Evolutionary conservation across 1,140 invertebrate species (phyloP).

Genomic region (Panagrolaimus sp.): DNA sequence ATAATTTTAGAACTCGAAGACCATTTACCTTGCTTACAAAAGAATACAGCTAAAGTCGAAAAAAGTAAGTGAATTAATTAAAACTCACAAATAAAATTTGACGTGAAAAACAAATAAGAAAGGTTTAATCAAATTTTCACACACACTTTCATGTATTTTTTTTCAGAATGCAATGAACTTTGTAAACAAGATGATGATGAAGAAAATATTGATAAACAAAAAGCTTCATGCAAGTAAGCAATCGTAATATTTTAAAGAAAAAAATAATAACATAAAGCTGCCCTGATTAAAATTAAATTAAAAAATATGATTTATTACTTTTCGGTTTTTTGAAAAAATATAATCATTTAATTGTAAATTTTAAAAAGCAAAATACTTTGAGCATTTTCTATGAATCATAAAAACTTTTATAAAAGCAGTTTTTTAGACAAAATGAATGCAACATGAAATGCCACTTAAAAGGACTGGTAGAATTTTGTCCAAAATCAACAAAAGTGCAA

Average conservation of each 20-base stretch:
- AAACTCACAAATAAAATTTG: too few species aligned
- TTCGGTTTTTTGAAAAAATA: not conserved
- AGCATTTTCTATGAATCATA: not conserved
- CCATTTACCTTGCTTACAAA: not conserved
- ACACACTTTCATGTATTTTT: not conserved
- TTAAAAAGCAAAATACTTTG: not conserved
- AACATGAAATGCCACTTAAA: conserved; percentile 11
- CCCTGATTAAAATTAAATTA: too few species aligned
- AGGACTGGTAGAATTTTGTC: not conserved
- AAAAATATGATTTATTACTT: too few species aligned
- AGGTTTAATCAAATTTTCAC: not conserved
- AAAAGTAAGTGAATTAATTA: not conserved
- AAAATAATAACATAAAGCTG: too few species aligned
- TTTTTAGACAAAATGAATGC: conserved; percentile 15
- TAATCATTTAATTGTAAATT: not conserved
- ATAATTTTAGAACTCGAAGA: conserved; percentile 3
- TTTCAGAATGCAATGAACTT: conserved; percentile 7
- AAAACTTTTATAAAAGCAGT: not conserved
- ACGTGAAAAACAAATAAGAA: too few species aligned
- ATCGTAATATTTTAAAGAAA: not conserved
- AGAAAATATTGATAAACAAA: not conserved
- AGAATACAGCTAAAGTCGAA: not conserved
- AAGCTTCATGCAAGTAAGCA: conserved; percentile 7
- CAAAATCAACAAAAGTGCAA: not conserved
- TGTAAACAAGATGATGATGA: conserved; percentile 10